These are phyloP conservation scores for Murina feae DNA, from an alignment of 2,113 vertebrate genomes.

Conservation along the genomic window DNA sequence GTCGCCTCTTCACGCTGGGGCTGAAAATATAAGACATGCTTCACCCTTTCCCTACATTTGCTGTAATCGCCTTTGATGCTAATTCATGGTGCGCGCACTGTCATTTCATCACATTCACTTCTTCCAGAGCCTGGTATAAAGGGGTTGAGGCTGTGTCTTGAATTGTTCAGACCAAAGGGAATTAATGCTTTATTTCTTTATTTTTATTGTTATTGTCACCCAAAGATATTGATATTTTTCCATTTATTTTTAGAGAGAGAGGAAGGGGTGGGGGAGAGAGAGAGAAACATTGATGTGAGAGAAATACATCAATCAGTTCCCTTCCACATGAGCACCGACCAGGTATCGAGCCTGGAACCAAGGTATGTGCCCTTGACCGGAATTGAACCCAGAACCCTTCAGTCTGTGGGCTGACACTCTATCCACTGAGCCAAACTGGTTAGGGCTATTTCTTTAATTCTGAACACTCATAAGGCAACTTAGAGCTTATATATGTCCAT, in stretches of 20 bases:
- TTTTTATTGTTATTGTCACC: background rate
- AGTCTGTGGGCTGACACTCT: no score
- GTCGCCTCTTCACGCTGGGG: background rate
- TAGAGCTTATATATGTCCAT: background rate
- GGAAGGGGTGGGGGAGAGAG: no score
- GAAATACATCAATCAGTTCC: no score
- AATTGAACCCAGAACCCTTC: no score
- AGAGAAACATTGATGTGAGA: no score
- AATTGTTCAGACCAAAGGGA: background rate
- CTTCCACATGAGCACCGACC: no score
- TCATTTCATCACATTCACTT: background rate
- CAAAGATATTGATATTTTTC: no score
- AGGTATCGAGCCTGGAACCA: no score
- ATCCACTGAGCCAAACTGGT: no score
- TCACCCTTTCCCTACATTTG: background rate
- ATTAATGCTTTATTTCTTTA: background rate
- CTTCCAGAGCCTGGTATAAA: background rate
- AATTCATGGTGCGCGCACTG: background rate
- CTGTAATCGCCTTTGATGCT: background rate
- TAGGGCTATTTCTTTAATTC: background rate
- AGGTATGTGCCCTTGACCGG: no score
- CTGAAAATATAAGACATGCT: background rate
- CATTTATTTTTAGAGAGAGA: no score
- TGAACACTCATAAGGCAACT: background rate
- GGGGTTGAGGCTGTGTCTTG: background rate